Conservation (phyloP, 2,797 vertebrate species). For the Pseudochirops corinnae region DNA sequence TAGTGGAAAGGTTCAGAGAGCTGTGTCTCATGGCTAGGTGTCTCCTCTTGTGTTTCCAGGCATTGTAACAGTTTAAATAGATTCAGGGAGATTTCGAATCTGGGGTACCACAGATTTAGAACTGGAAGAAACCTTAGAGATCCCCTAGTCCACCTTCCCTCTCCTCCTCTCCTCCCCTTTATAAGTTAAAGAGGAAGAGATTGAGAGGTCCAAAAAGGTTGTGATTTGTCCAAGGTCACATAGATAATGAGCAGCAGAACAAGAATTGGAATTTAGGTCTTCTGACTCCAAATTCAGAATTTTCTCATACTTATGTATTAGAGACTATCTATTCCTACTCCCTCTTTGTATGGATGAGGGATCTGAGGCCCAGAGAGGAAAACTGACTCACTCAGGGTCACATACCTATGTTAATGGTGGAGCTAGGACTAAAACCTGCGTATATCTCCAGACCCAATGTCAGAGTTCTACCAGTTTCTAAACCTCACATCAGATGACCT, state of each 20-base stretch:
- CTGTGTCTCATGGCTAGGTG: no score
- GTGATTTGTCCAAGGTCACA: not conserved
- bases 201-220: not conserved
- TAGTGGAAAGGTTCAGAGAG: no score
- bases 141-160: not conserved
- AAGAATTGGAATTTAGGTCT: not conserved
- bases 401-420: not conserved
- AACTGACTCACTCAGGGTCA: not conserved
- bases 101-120: not conserved
- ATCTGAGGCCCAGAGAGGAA: conserved; percentile 10
- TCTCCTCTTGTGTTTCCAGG: no score
- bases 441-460: not conserved
- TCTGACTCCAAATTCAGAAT: not conserved
- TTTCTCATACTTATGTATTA: not conserved
- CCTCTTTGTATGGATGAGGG: not conserved
- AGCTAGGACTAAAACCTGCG: not conserved
- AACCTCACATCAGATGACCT: not conserved
- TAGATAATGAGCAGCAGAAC: not conserved
- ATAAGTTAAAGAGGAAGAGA: not conserved
- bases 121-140: not conserved
- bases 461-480: not conserved
- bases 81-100: no score
- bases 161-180: not conserved
- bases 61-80: no score
- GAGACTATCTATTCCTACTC: not conserved